Evolutionary conservation across 2,888 invertebrate genomes (phyloP), one percentile per base, ranked within the genome.

Genomic region (Macrophya annulata): DNA sequence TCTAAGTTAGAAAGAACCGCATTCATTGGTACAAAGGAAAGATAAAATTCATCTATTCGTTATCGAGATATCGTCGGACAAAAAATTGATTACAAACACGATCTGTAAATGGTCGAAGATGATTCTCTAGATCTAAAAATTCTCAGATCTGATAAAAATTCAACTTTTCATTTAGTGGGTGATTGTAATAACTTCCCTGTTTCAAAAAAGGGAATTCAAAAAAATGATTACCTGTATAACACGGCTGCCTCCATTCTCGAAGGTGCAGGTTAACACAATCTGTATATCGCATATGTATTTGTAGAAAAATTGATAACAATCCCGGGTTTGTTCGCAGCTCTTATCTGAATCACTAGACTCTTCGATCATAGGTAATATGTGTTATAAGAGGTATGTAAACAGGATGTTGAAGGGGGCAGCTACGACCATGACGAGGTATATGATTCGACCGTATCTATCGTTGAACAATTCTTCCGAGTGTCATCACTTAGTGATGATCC

Each of bases 221-320:
- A n/a, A 55, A 55, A 55, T 55, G 0, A n/a, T 55, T 5, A 8
- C 8, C 10, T 62, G 25, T 55, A 55, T 4, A 25, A 62, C 21
- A 37, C 8, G 62, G 25, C 3, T 25, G 62, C 25, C 62, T 62
- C 25, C 21, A 12, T 62, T 21, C 62, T 62, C 62, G 3, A 12
- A 62, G 21, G 21, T 25, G 62, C 21, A 62, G 62, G 25, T 12
- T n/a, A 8, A 17, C 55, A 55, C n/a, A 55, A 62, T 68, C 68
- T 68, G 8, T 68, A 68, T 68, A 68, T 68, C 68, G 21, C 37
- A 68, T 31, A 31, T 4, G 37, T 68, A 68, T 68, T 68, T 68
- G 68, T 68, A 31, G 68, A 68, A 37, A 31, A 68, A 68, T 68
- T 68, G 68, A 68, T 68, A 68, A 68, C 12, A 37, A 31, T 68